Conservation (phyloP, 2,797 vertebrate genomes). For the Setipinna tenuifilis region DNA sequence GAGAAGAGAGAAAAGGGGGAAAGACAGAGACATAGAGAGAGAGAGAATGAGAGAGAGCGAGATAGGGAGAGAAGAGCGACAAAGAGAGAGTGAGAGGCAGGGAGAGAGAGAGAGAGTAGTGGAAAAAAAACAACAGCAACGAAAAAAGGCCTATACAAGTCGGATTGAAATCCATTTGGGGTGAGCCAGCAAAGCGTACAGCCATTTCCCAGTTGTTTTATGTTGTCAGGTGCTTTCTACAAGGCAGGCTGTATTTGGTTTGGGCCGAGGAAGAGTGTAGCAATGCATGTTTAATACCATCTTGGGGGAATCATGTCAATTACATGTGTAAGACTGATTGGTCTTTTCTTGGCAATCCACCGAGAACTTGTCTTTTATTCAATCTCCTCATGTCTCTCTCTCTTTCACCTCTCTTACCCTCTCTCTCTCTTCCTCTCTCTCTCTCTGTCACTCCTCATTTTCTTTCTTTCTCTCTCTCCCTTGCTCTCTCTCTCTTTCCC, state of each 20-base stretch:
- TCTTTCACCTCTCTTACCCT: not conserved
- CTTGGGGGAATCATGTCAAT: slow-evolving; percentile 54
- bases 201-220: slow-evolving; percentile 48
- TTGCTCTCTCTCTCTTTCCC: too few species aligned
- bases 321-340: slow-evolving; percentile 53
- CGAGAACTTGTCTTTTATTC: not conserved
- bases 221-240: slow-evolving; percentile 48
- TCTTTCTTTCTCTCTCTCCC: too few species aligned
- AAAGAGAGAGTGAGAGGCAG: too few species aligned
- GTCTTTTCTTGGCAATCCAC: not conserved
- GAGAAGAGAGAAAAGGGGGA: slow-evolving; percentile 7
- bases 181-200: slow-evolving; percentile 36
- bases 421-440: not conserved
- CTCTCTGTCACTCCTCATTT: too few species aligned
- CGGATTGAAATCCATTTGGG: slow-evolving; percentile 44
- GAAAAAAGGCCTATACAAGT: not conserved
- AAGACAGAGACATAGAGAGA: too few species aligned
- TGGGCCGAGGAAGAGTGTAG: slow-evolving; percentile 38
- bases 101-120: not conserved
- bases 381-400: not conserved
- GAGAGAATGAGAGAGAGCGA: too few species aligned
- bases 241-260: slow-evolving; percentile 40
- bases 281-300: slow-evolving; percentile 54
- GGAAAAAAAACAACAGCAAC: not conserved
- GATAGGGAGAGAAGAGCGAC: too few species aligned